Conservation (phyloP, 2,888 invertebrate species). For the Mycalesis mineus region DNA sequence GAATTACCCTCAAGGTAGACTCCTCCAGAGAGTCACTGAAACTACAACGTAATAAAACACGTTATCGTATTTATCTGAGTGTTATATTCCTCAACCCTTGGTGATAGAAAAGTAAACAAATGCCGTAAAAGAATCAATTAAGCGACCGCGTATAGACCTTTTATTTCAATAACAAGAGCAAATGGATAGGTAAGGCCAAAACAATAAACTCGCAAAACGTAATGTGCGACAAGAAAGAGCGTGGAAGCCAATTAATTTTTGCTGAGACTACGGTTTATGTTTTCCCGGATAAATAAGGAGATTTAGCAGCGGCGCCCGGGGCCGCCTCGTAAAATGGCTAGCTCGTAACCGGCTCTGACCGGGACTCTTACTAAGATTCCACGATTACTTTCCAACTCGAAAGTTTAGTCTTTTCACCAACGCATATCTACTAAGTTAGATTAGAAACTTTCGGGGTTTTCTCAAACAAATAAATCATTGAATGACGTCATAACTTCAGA, state of each 20-base stretch:
- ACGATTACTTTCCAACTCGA: conserved; percentile 38
- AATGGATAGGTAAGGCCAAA: conserved; percentile 38
- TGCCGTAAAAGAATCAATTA: conserved; percentile 26
- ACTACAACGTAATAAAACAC: not conserved
- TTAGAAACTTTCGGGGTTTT: not conserved
- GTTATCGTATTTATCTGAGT: not conserved
- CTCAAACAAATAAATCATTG: not conserved
- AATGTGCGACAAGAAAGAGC: conserved; percentile 63
- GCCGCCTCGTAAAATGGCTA: conserved; percentile 65
- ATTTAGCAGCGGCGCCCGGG: conserved; percentile 67
- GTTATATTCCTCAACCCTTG: conserved; percentile 1
- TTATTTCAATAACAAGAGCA: conserved; percentile 36
- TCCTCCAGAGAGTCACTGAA: no score
- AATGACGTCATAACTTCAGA: no score
- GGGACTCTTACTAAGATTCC: conserved; percentile 55
- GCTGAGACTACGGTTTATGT: conserved; percentile 72
- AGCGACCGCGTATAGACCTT: conserved; percentile 22
- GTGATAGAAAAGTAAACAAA: conserved; percentile 19
- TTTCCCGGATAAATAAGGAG: conserved; percentile 75
- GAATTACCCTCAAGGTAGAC: no score
- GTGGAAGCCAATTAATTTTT: conserved; percentile 74
- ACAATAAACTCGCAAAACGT: conserved; percentile 59
- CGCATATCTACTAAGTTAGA: not conserved
- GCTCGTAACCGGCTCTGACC: conserved; percentile 63
- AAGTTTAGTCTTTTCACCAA: conserved; percentile 2